Base-by-base conservation (phyloP, 2,797 vertebrate species). In the Sebastes wilsoni region DNA sequence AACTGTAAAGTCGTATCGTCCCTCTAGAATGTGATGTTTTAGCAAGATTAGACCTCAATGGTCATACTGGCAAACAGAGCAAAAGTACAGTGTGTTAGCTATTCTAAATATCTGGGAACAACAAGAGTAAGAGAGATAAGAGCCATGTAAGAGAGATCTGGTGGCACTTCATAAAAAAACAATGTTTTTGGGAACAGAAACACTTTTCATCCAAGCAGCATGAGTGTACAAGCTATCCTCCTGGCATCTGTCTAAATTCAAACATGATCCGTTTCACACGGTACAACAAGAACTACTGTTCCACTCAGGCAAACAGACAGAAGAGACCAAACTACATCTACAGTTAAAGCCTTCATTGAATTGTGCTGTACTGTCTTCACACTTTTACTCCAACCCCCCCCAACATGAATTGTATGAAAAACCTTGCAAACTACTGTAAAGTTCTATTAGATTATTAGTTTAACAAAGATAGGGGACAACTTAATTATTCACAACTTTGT, bases 261-360 rank as follows among this genome's bases (percentile, higher is more conserved):
- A 88, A 82, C 60, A 84, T 65, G 67, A 85, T 77, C 54, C 30
- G 8, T 66, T 79, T 81, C 38, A 81, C 32, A 66, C 46, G 54
- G 28, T 25, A 66, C 49, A 59, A 75, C 61, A 79, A 73, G 54
- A 83, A 49, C 32, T 32, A 52, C 66, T 79, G 77, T 86, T 81
- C 28, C 62, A 62, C 62, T 78, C 36, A 74, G 13, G 52, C 49
- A 60, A 46, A 58, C 23, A 58, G 72, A 77, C 46, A 77, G 67
- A 22, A 78, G 77, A 84, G 75, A 78, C 68, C 87, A 91, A 83
- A 77, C 82, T 83, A 76, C 86, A 81, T 90, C 72, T 82, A 87
- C 79, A 91, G 79, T 81, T 75, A 73, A 11, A 79, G 32, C 16
- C 67, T 66, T 76, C n/a, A 56, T 2, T 49, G 42, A 76, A 54